Evolutionary conservation across 2,888 invertebrate species (phyloP).

Genomic region (Lithosia quadra): DNA sequence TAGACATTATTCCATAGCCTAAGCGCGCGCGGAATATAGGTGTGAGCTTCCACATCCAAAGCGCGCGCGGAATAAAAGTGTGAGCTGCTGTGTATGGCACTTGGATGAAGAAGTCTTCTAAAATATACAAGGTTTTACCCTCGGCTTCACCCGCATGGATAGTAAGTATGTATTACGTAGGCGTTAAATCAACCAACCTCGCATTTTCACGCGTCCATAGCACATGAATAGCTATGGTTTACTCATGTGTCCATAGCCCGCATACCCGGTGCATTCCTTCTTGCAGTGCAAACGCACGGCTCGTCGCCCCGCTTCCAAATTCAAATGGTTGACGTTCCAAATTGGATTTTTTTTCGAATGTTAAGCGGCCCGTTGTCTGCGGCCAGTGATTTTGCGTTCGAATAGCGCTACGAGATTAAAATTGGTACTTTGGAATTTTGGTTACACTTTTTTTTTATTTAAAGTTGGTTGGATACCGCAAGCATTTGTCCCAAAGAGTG

Average conservation of each 20-base stretch:
- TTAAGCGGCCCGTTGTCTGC: conserved; percentile 70
- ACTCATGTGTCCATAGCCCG: conserved; percentile 59
- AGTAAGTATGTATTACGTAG: not conserved
- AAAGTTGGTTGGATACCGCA: not conserved
- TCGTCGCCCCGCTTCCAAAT: conserved; percentile 71
- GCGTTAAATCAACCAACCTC: not conserved
- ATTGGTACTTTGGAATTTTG: conserved; percentile 48
- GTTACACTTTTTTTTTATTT: conserved; percentile 18
- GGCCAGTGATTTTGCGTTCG: conserved; percentile 71
- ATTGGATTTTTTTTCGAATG: conserved; percentile 81
- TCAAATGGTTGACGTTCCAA: conserved; percentile 83
- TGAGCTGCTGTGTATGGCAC: too few species aligned
- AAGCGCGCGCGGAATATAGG: too few species aligned
- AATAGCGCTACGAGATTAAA: conserved; percentile 56
- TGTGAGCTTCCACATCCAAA: too few species aligned
- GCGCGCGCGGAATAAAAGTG: too few species aligned
- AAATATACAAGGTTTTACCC: too few species aligned
- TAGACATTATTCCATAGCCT: too few species aligned
- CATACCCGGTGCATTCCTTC: conserved; percentile 66
- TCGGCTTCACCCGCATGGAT: too few species aligned
- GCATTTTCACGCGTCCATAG: conserved; percentile 10
- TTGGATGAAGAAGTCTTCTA: too few species aligned
- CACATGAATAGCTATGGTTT: too few species aligned
- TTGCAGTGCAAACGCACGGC: conserved; percentile 64
- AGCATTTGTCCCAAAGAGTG: too few species aligned